phyloP scores from a whole-genome alignment of 2,888 invertebrate genomes.

The Drosophila quinaria region DNA sequence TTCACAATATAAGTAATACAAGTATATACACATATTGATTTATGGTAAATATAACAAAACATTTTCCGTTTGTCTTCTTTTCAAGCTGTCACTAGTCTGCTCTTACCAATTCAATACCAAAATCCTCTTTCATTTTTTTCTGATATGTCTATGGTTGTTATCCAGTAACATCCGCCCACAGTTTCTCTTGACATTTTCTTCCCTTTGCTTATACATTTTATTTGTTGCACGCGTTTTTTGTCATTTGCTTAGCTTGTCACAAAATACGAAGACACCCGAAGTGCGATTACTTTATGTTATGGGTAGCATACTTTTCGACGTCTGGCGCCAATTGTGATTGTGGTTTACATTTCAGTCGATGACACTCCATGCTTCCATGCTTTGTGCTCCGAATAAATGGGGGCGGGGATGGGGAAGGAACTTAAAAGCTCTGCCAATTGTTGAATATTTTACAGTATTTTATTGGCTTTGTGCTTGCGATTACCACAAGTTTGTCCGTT shows the following conservation, averaged over 20 bases:
- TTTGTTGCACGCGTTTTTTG: slow-evolving; percentile 40
- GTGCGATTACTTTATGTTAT: slow-evolving; percentile 51
- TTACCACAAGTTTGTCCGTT: slow-evolving; percentile 36
- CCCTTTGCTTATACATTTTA: slow-evolving; percentile 18
- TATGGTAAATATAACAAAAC: slow-evolving; percentile 31
- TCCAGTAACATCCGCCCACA: slow-evolving; percentile 18
- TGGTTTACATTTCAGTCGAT: slow-evolving; percentile 50
- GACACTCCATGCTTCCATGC: slow-evolving; percentile 31
- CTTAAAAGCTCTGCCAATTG: slow-evolving; percentile 74
- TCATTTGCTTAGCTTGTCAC: slow-evolving; percentile 10
- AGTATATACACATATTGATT: slow-evolving; percentile 27
- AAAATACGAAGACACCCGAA: slow-evolving; percentile 13
- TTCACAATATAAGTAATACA: slow-evolving; percentile 7
- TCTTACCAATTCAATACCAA: slow-evolving; percentile 31
- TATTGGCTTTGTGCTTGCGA: slow-evolving; percentile 61
- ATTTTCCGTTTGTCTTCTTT: slow-evolving; percentile 15
- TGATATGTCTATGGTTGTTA: slow-evolving; percentile 10
- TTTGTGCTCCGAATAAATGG: not conserved
- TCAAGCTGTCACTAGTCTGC: slow-evolving; percentile 14
- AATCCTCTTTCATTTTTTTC: slow-evolving; percentile 24
- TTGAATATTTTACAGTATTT: slow-evolving; percentile 74
- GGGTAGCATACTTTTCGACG: slow-evolving; percentile 62
- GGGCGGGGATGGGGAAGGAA: slow-evolving; percentile 4
- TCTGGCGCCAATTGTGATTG: slow-evolving; percentile 45
- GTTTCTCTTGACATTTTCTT: slow-evolving; percentile 5